Evolutionary conservation across 2,797 vertebrate species (phyloP).

Genomic region (Eleutherodactylus coqui): DNA sequence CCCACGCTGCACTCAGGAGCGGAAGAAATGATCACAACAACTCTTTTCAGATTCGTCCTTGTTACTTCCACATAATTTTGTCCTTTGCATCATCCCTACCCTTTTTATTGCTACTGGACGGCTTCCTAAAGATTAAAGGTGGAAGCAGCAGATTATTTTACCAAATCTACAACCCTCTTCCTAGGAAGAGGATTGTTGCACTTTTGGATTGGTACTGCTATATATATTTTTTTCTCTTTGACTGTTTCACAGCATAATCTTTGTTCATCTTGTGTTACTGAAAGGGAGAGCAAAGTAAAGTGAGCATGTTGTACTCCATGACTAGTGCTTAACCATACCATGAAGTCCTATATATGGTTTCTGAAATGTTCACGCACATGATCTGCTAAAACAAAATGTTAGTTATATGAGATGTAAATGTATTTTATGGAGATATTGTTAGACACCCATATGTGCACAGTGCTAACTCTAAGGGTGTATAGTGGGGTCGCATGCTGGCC

Average conservation of each 20-base stretch:
- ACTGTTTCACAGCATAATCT: not conserved
- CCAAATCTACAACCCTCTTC: constrained; percentile 32
- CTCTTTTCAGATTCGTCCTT: constrained; percentile 21
- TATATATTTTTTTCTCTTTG: not conserved
- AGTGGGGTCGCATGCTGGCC: too few species aligned
- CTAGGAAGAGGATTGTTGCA: constrained; percentile 44
- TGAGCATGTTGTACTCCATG: not conserved
- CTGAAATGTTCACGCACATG: not conserved
- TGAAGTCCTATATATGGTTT: not conserved
- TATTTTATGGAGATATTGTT: not conserved
- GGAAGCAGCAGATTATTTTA: constrained; percentile 40
- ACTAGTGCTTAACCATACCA: not conserved
- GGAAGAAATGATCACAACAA: constrained; percentile 79
- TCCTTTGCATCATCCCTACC: constrained; percentile 31
- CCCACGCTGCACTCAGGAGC: constrained; percentile 93
- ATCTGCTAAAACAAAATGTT: not conserved
- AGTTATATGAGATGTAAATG: not conserved
- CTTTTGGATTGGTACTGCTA: constrained; percentile 56
- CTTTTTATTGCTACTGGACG: constrained; percentile 38
- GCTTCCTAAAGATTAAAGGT: constrained; percentile 39
- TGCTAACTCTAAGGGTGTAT: too few species aligned
- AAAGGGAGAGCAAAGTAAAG: constrained; percentile 2
- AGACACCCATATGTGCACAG: too few species aligned
- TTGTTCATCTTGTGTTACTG: constrained; percentile 30
- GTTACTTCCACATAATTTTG: constrained; percentile 36